Evolutionary conservation across 2,797 vertebrate genomes (phyloP).

Genomic region (Prunella strophiata): DNA sequence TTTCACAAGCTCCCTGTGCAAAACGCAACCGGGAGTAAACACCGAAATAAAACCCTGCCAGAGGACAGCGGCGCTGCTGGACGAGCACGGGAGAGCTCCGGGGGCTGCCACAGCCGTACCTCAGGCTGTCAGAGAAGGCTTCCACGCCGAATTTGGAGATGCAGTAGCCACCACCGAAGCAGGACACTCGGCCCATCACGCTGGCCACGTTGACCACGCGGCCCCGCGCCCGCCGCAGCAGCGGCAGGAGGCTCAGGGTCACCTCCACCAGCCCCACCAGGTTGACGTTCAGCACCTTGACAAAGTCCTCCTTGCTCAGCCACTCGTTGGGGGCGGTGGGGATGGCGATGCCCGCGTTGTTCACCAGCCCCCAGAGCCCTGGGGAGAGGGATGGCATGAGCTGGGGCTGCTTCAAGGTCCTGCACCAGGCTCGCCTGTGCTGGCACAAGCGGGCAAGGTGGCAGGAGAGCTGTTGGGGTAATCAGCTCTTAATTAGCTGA

Average conservation of each 20-base stretch:
- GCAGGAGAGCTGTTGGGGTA: accelerated
- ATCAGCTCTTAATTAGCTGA: too few species aligned
- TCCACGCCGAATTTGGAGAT: constrained; percentile 87
- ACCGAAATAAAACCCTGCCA: accelerated
- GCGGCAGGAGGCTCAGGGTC: constrained; percentile 83
- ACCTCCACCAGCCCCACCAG: constrained; percentile 71
- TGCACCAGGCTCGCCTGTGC: accelerated
- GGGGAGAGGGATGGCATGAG: accelerated
- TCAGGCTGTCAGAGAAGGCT: constrained; percentile 84
- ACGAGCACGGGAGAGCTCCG: not conserved
- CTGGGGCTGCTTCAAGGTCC: accelerated
- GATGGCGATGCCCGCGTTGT: constrained; percentile 45
- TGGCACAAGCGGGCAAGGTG: too few species aligned
- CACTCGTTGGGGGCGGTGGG: constrained; percentile 26
- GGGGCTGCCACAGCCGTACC: constrained; percentile 60
- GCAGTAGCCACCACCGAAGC: constrained; percentile 84
- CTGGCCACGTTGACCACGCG: constrained; percentile 86
- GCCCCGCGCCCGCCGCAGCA: constrained; percentile 81
- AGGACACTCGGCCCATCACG: constrained; percentile 80
- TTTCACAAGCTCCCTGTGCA: not conserved
- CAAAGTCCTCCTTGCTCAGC: constrained; percentile 67
- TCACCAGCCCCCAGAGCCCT: constrained; percentile 79
- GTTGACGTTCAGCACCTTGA: constrained; percentile 67
- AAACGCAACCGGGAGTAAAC: accelerated
- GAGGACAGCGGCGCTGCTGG: not conserved